Percentiles rank a stretch among this genome's conserved stretches.
These are phyloP conservation scores for Enteromius afrohamiltoni DNA, from an alignment of 2,797 vertebrate species.

Conservation along the genomic window DNA sequence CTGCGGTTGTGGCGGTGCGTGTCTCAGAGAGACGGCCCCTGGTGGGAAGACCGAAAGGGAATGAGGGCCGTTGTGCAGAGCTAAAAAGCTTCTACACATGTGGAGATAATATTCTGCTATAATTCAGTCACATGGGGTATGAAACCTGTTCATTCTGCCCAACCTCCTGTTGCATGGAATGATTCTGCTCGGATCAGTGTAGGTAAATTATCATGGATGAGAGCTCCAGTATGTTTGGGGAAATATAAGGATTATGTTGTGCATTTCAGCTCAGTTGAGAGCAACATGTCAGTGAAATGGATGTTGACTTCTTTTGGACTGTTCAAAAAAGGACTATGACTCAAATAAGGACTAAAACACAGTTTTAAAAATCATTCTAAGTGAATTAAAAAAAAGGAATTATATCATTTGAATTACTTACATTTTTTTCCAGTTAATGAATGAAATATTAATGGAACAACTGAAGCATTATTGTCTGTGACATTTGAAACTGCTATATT, in stretches of 20 bases:
- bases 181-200: constrained; percentile 65
- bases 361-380: background rate
- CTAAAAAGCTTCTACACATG: constrained; percentile 69
- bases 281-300: constrained; percentile 54
- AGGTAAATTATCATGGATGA: constrained; percentile 70
- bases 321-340: background rate
- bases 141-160: constrained; percentile 48
- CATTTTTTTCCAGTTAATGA: background rate
- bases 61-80: constrained; percentile 55
- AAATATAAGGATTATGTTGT: constrained; percentile 71
- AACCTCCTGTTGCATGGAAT: constrained; percentile 60
- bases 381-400: background rate
- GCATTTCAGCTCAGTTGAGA: constrained; percentile 60
- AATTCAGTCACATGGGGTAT: constrained; percentile 68
- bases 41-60: constrained; percentile 52
- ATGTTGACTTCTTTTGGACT: background rate
- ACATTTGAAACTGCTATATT: background rate
- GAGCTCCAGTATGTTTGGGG: constrained; percentile 71
- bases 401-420: background rate
- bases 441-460: background rate
- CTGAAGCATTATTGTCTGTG: background rate
- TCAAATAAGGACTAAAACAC: background rate
- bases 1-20: constrained; percentile 61
- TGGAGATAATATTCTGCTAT: constrained; percentile 68
- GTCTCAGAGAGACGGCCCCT: constrained; percentile 29